Conservation (phyloP, 2,888 invertebrate genomes). For the Pyrocoelia pectoralis region DNA sequence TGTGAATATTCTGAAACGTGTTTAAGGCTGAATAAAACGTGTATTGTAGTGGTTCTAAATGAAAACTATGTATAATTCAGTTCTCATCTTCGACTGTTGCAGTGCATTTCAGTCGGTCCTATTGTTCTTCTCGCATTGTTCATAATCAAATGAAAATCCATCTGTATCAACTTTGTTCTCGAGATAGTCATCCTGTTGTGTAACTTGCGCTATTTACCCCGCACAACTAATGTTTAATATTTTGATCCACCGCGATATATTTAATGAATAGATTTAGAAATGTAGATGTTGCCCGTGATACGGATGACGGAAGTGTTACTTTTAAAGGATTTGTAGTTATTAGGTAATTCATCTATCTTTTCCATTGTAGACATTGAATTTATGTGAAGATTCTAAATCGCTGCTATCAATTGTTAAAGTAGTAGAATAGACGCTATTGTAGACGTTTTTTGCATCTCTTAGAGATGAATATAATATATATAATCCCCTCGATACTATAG, state of each 20-base stretch:
- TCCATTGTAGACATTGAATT: not conserved
- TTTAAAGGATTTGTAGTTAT: not conserved
- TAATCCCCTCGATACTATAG: slow-evolving; percentile 28
- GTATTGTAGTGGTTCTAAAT: slow-evolving; percentile 40
- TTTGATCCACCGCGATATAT: too few species aligned
- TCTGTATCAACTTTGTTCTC: slow-evolving; percentile 47
- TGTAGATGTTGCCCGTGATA: slow-evolving; percentile 17
- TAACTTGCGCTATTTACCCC: slow-evolving; percentile 15
- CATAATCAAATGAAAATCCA: slow-evolving; percentile 54
- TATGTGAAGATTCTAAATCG: slow-evolving; percentile 19
- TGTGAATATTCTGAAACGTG: slow-evolving; percentile 7
- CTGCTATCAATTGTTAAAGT: slow-evolving; percentile 19
- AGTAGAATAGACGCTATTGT: slow-evolving; percentile 26
- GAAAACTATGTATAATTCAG: slow-evolving; percentile 47
- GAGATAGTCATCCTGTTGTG: slow-evolving; percentile 28
- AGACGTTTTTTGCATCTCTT: slow-evolving; percentile 21
- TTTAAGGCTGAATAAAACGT: slow-evolving; percentile 40
- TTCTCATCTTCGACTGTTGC: slow-evolving; percentile 48
- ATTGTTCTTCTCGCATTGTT: slow-evolving; percentile 51
- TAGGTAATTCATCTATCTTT: slow-evolving; percentile 9
- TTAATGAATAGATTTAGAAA: slow-evolving; percentile 40
- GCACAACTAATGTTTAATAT: slow-evolving; percentile 16
- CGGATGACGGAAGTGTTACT: not conserved
- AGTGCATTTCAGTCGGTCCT: slow-evolving; percentile 45
- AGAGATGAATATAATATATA: slow-evolving; percentile 26